Base-by-base conservation (phyloP, 2,113 vertebrate genomes). In the Thamnophis sirtalis region DNA sequence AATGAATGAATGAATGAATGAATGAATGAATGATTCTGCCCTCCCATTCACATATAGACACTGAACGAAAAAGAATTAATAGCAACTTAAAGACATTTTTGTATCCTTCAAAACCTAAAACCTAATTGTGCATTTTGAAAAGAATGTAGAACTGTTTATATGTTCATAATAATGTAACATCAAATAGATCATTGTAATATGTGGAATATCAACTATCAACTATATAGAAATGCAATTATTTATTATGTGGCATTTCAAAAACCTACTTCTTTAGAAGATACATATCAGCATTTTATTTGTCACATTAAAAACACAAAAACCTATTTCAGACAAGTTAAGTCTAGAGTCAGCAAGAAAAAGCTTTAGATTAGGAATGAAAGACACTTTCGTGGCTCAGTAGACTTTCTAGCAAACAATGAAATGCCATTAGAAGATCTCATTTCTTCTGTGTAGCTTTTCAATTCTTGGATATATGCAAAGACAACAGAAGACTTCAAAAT, bases 371-470 rank as follows among this genome's bases (percentile, higher is more conserved):
- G 88, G 54, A 21, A 92, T 89, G 56, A 93, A 91, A 24, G 87
- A 0, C 87, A 9, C 90, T 95, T 91, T 93, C 86, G 53, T 84
- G 86, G 93, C 92, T 93, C 50, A 92, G 0, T 0, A 87, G 93
- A 3, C 24, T 8, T 63, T 94, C 56, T 93, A 86, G 92, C 88
- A 89, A 73, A 91, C 58, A 11, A 94, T 87, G 84, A 85, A 91
- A 58, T 60, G 51, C 80, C 91, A 89, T 87, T 73, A 91, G 88
- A 94, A 91, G 86, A 94, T 96, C 86, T 95, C 90, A 88, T 94
- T 33, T 91, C 68, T 90, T 58, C 38, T 84, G 7, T 24, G 43
- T 24, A 21, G 84, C 49, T 93, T 43, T 73, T 60, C 7, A 87
- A 33, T 88, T 86, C 43, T n/a, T 85, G 49, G 49, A 43, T 28